Evolutionary conservation across 1,140 invertebrate genomes (phyloP).

Genomic region (Calliopsis andreniformis): DNA sequence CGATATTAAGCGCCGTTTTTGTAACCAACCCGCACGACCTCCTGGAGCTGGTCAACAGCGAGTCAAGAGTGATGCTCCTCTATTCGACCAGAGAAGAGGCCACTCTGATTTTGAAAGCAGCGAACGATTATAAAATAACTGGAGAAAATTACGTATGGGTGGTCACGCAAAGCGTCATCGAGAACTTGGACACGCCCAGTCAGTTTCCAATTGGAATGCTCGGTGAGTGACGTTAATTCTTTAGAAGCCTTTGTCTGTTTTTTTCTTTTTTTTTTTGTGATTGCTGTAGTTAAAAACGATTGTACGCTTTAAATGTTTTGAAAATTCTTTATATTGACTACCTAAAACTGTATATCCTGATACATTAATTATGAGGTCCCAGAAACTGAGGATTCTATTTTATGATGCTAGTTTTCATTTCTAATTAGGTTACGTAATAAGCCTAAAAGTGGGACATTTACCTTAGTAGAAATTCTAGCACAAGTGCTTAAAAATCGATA

Average conservation of each 20-base stretch:
- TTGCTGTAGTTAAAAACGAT: too few relatives aligned
- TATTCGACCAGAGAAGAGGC: constrained; percentile 95
- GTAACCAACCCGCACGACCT: constrained; percentile 87
- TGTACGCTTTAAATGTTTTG: too few relatives aligned
- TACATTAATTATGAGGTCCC: too few relatives aligned
- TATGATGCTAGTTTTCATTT: too few relatives aligned
- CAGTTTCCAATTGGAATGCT: constrained; percentile 96
- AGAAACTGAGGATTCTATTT: too few relatives aligned
- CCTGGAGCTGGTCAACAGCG: constrained; percentile 91
- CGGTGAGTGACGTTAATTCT: constrained; percentile 84
- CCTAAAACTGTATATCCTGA: too few relatives aligned
- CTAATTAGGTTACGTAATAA: too few relatives aligned
- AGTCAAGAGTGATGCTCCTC: constrained; percentile 95
- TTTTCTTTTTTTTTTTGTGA: neutral
- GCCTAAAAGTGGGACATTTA: too few relatives aligned
- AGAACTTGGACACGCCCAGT: constrained; percentile 87
- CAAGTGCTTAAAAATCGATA: too few relatives aligned
- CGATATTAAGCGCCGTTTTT: constrained; percentile 91
- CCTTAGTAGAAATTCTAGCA: too few relatives aligned
- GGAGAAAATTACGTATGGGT: constrained; percentile 98
- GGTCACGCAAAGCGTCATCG: constrained; percentile 96
- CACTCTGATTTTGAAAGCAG: constrained; percentile 90
- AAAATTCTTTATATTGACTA: too few relatives aligned
- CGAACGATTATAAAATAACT: constrained; percentile 92
- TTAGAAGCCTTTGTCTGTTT: too few relatives aligned